Base-by-base conservation (phyloP, 1,140 invertebrate species). In the Nixonia krombeini region DNA sequence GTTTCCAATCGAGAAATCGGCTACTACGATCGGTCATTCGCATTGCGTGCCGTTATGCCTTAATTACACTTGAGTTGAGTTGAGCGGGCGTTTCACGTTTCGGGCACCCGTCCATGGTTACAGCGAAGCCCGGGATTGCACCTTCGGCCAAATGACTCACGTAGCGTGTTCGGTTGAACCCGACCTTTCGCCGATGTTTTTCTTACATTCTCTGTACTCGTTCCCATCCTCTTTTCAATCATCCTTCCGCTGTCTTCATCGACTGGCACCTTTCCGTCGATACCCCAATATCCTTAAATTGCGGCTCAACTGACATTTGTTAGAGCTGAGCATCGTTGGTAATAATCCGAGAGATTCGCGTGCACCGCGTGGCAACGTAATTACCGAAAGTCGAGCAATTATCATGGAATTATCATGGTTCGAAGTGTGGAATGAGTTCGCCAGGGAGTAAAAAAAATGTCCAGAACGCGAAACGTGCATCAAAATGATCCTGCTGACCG, bases 1-100 rank as follows among this genome's bases (percentile, higher is more conserved):
- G 59, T 64, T 64, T 64, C 59, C 41, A 64, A 70, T 70, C 59
- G 59, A 56, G 17, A 55, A 47, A 70, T 64, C 55, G 46, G 15
- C 53, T 33, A 52, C 55, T 52, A 49, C 55, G 35, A 51, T 13
- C 67, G 67, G 67, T 70, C 67, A 70, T 70, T 70, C 67, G 67
- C 61, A 70, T 70, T 65, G 61, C 67, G 61, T 70, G 67, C 61
- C 67, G 61, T 70, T 70, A 57, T 65, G 47, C 67, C 61, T 70
- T 70, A 64, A 70, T 70, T 65, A 56, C 56, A 62, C 41, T 38
- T 47, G 56, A 61, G 59, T 70, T 61, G n/a, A n/a, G n/a, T n/a
- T 65, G 35, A 52, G 52, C 28, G 28, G 52, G 50, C 68, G 41
- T 40, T 18, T 40, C 17, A 40, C 38, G 17, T 65, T 62, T 66